Evolutionary conservation across 2,113 vertebrate genomes (phyloP).

Genomic region (Xyrauchen texanus): DNA sequence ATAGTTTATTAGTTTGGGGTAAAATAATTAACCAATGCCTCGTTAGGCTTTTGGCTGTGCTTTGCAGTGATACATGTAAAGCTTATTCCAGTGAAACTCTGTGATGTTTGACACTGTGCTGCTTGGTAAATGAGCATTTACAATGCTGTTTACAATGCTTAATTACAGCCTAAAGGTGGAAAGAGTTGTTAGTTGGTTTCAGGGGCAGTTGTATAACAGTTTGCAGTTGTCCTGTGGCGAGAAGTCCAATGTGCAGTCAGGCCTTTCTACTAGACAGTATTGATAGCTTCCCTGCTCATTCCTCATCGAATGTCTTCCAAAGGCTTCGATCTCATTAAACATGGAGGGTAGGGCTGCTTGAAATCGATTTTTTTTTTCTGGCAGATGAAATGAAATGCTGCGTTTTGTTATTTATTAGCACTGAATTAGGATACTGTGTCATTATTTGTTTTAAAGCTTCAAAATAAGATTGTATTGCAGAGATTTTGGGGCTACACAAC

Average conservation of each 20-base stretch:
- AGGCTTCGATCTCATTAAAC: conserved; percentile 9
- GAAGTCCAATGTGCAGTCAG: neutral
- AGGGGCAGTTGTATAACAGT: neutral
- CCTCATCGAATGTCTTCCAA: conserved; percentile 4
- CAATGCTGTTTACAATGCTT: neutral
- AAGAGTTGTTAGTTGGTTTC: neutral
- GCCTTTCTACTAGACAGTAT: neutral
- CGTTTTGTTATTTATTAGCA: neutral
- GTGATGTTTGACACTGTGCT: neutral
- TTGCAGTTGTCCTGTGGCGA: neutral
- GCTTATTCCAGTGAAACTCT: neutral
- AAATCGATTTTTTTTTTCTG: neutral
- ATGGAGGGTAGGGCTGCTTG: conserved; percentile 2
- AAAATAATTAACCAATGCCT: too few species aligned
- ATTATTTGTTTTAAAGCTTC: too few species aligned
- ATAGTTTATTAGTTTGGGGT: too few species aligned
- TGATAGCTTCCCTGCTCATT: neutral
- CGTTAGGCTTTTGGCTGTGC: too few species aligned
- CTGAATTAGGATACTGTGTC: neutral
- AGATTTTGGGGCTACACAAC: neutral
- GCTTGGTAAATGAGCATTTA: neutral
- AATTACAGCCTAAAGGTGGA: neutral
- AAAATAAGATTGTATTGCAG: neutral
- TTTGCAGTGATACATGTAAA: too few species aligned
- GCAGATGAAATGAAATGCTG: neutral